Conservation (phyloP, 2,888 invertebrate genomes). For the Rhamnusium bicolor region DNA sequence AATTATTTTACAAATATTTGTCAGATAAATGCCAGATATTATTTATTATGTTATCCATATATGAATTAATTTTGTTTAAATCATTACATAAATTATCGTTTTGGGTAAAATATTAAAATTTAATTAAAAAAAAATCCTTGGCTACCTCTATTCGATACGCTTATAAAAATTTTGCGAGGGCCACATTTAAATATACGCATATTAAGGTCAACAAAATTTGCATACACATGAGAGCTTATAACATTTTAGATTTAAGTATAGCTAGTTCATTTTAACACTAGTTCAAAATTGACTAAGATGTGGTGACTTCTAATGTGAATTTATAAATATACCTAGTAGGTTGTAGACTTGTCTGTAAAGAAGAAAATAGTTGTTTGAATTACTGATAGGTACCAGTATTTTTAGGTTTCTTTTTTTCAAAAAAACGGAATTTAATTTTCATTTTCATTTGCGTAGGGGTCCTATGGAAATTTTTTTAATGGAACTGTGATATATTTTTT, state of each 20-base stretch:
- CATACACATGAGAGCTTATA: neutral
- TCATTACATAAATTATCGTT: neutral
- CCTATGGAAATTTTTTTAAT: no score
- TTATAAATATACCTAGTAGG: no score
- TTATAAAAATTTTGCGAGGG: neutral
- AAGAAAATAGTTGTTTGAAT: no score
- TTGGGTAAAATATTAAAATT: neutral
- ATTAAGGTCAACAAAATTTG: neutral
- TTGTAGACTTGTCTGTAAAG: no score
- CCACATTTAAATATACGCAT: neutral
- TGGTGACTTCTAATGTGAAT: neutral
- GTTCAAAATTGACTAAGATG: neutral
- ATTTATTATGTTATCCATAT: constrained; percentile 6
- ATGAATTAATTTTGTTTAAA: constrained; percentile 3
- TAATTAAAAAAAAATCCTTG: neutral
- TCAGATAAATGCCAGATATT: constrained; percentile 3
- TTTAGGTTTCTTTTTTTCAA: no score
- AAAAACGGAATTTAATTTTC: no score
- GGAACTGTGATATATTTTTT: no score
- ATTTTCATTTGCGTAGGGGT: no score
- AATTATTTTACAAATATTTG: constrained; percentile 23
- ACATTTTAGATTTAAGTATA: neutral
- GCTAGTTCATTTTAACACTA: neutral
- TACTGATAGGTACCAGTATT: no score
- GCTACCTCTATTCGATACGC: no score